These are phyloP conservation scores for Drosophila phalerata DNA, from an alignment of 2,888 invertebrate species.

Conservation along the genomic window DNA sequence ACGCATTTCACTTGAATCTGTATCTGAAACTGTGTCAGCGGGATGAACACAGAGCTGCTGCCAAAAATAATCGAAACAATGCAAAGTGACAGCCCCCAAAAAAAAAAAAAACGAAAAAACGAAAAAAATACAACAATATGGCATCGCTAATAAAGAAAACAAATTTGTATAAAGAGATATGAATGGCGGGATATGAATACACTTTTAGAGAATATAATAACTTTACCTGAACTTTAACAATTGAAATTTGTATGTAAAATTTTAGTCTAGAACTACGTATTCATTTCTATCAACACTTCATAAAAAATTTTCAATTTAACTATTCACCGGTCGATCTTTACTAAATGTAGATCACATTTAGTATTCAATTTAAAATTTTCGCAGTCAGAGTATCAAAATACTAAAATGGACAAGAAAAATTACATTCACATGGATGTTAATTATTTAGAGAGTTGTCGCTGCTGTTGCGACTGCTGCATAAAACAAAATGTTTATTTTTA, in stretches of 20 bases:
- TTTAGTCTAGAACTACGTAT: too few species aligned
- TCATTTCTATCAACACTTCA: too few species aligned
- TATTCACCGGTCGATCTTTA: too few species aligned
- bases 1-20: slow-evolving; percentile 63
- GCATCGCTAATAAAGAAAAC: slow-evolving; percentile 31
- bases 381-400: neutral
- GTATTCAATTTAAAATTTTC: neutral
- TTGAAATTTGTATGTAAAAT: too few species aligned
- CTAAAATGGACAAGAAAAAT: slow-evolving; percentile 16
- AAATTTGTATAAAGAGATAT: slow-evolving; percentile 14
- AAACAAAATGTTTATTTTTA: slow-evolving; percentile 63
- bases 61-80: slow-evolving; percentile 58
- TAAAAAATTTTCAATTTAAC: too few species aligned
- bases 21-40: slow-evolving; percentile 71
- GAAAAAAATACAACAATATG: neutral
- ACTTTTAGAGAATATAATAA: too few species aligned
- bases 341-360: too few species aligned
- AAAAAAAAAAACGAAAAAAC: neutral
- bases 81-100: slow-evolving; percentile 45
- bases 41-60: slow-evolving; percentile 50
- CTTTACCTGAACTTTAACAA: too few species aligned
- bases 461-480: slow-evolving; percentile 31
- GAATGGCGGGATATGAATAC: neutral
- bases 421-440: slow-evolving; percentile 46
- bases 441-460: slow-evolving; percentile 61